These are phyloP conservation scores for Junonia oenone DNA, from an alignment of 2,888 invertebrate genomes.

Conservation along the genomic window DNA sequence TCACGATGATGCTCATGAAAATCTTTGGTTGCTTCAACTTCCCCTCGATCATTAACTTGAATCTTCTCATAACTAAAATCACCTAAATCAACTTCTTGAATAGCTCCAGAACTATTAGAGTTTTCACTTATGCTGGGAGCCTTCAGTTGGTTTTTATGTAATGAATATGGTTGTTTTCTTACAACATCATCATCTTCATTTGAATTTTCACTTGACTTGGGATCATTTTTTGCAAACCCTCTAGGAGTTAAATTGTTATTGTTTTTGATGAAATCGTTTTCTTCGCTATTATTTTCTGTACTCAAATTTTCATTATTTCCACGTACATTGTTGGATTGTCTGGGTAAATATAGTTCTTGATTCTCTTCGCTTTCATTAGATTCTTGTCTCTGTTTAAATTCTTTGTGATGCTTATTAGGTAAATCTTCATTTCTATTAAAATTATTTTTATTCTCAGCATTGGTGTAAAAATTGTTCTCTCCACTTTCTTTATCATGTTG, in stretches of 20 bases:
- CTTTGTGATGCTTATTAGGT: neutral
- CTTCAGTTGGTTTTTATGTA: constrained; percentile 25
- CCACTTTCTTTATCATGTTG: constrained; percentile 1
- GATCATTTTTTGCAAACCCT: neutral
- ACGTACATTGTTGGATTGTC: neutral
- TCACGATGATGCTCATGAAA: neutral
- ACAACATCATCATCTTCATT: neutral
- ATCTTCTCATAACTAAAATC: constrained; percentile 54
- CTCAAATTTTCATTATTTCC: neutral
- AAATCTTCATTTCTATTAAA: neutral
- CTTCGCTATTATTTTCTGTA: neutral
- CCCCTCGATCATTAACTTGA: constrained; percentile 43
- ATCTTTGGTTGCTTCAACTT: constrained; percentile 38
- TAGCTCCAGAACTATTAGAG: constrained; percentile 28
- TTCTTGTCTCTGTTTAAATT: neutral
- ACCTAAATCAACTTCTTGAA: constrained; percentile 49
- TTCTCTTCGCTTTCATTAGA: neutral
- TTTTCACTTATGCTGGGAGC: constrained; percentile 22
- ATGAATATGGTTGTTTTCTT: constrained; percentile 4
- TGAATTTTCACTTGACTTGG: neutral
- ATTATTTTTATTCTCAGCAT: constrained; percentile 12
- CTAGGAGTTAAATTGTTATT: neutral
- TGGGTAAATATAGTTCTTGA: neutral
- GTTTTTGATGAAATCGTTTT: neutral
- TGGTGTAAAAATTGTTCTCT: neutral